phyloP scores from a whole-genome alignment of 2,797 vertebrate genomes.

The Takifugu rubripes region DNA sequence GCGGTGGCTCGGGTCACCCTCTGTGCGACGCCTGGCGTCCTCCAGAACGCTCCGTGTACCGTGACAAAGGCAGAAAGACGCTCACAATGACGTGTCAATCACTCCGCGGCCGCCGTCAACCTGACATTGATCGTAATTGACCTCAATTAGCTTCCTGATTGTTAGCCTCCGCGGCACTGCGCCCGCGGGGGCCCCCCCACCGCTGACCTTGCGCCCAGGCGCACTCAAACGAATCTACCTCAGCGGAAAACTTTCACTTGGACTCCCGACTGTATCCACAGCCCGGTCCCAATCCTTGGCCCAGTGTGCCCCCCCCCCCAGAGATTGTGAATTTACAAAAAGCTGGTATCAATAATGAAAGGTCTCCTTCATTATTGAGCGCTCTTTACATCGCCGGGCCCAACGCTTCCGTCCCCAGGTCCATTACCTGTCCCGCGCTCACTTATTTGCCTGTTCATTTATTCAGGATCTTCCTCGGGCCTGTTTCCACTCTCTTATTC shows the following conservation, averaged over 20 bases:
- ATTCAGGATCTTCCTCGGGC: slow-evolving; percentile 54
- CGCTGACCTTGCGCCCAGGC: slow-evolving; percentile 11
- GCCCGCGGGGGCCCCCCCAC: background rate
- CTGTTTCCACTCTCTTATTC: slow-evolving; percentile 14
- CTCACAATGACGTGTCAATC: slow-evolving; percentile 28
- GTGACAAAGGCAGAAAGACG: background rate
- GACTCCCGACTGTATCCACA: slow-evolving; percentile 7
- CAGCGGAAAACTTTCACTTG: slow-evolving; percentile 1
- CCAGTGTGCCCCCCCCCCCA: slow-evolving; percentile 17
- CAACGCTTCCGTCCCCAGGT: slow-evolving; percentile 56
- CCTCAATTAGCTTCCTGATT: slow-evolving; percentile 27
- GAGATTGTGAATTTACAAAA: slow-evolving; percentile 62
- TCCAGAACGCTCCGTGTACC: slow-evolving; percentile 1
- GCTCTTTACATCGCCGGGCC: slow-evolving; percentile 64
- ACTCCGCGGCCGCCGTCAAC: slow-evolving; percentile 7
- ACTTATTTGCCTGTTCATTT: slow-evolving; percentile 72
- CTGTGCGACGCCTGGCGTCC: background rate
- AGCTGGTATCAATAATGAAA: slow-evolving; percentile 61
- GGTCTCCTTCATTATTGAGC: slow-evolving; percentile 63
- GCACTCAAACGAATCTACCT: slow-evolving; percentile 9
- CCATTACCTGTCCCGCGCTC: slow-evolving; percentile 67
- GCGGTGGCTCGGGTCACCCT: background rate
- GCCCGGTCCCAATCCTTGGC: slow-evolving; percentile 26
- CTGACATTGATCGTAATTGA: slow-evolving; percentile 15
- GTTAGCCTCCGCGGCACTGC: slow-evolving; percentile 3